Conservation (phyloP, 2,888 invertebrate species). For the Eristalis intricaria region DNA sequence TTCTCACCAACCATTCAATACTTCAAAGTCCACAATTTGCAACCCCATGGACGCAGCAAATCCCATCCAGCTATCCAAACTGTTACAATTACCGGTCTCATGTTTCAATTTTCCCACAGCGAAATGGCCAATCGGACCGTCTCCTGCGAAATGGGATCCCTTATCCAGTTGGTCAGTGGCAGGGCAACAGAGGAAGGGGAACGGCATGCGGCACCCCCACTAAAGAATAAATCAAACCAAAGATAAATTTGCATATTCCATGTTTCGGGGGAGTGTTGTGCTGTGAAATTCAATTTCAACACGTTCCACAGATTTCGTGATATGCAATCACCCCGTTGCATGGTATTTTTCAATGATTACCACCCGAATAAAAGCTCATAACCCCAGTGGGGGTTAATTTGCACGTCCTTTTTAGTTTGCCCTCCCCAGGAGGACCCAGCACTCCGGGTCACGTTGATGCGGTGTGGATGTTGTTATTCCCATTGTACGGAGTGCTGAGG, state of each 20-base stretch:
- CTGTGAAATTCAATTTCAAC: constrained; percentile 62
- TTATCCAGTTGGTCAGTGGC: neutral
- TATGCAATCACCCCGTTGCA: constrained; percentile 57
- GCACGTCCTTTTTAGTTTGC: constrained; percentile 50
- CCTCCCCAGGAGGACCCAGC: neutral
- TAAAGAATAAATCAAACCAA: constrained; percentile 31
- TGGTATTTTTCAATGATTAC: constrained; percentile 55
- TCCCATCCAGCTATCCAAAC: neutral
- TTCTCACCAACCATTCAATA: neutral
- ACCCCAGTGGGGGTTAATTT: constrained; percentile 60
- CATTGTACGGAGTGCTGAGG: constrained; percentile 29
- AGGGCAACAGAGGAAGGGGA: neutral
- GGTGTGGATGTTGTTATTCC: constrained; percentile 21
- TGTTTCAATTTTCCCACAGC: constrained; percentile 11
- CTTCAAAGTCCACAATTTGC: neutral
- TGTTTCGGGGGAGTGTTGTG: constrained; percentile 19
- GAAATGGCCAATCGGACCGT: neutral
- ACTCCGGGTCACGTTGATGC: constrained; percentile 28
- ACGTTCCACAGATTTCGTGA: constrained; percentile 53
- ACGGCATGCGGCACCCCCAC: neutral
- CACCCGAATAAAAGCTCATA: constrained; percentile 44
- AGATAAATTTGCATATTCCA: constrained; percentile 51
- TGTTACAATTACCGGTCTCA: constrained; percentile 7
- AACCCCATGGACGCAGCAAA: neutral
- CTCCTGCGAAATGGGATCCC: neutral